These are phyloP conservation scores for Ahaetulla prasina DNA, from an alignment of 2,113 vertebrate species.

Conservation along the genomic window DNA sequence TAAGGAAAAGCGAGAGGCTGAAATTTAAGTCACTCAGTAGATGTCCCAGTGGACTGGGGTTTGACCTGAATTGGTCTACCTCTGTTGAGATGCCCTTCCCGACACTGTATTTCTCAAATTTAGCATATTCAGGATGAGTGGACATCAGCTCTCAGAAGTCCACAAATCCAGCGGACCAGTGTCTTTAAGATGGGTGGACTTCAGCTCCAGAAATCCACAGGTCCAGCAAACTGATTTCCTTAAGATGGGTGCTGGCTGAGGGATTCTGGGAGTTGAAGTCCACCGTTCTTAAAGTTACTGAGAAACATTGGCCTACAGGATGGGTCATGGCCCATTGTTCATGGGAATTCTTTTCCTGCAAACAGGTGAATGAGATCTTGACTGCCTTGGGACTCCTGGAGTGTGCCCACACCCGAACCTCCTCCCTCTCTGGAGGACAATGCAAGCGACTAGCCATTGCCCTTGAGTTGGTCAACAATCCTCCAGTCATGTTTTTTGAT, in stretches of 20 bases:
- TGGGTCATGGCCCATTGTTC: not conserved
- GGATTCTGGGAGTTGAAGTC: not conserved
- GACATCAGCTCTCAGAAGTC: not conserved
- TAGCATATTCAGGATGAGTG: not conserved
- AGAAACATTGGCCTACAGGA: not conserved
- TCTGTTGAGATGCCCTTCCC: not conserved
- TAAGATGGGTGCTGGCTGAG: not conserved
- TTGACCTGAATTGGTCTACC: not conserved
- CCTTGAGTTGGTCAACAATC: conserved; percentile 96
- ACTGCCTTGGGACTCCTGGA: conserved; percentile 91
- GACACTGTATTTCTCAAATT: not conserved
- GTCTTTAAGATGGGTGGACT: not conserved
- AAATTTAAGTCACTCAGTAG: not conserved
- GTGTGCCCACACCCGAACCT: conserved; percentile 89
- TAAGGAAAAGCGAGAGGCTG: not conserved
- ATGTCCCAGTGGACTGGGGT: not conserved
- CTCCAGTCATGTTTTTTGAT: conserved; percentile 98
- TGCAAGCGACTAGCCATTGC: conserved; percentile 95
- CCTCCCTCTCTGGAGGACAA: conserved; percentile 87
- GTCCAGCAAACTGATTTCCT: not conserved
- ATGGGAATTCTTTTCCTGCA: conserved; percentile 3
- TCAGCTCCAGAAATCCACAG: not conserved
- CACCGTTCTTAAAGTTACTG: not conserved
- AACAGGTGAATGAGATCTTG: conserved; percentile 93
- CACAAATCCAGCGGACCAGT: not conserved